Conservation (phyloP, 2,888 invertebrate genomes). For the Timema podura region DNA sequence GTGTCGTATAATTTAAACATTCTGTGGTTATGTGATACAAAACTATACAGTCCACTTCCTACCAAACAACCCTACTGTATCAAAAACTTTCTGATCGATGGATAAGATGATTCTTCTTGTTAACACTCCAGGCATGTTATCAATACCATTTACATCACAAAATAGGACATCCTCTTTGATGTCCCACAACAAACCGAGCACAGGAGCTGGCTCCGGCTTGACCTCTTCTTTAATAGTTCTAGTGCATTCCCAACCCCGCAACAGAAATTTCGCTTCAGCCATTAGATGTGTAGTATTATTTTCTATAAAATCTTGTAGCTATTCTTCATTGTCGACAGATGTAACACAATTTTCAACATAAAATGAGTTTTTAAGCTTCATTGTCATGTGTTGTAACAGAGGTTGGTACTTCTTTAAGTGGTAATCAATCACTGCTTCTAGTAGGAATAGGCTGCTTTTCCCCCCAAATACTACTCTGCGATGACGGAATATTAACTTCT, state of each 20-base stretch:
- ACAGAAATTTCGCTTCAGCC: not conserved
- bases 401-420: not conserved
- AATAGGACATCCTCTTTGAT: not conserved
- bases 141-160: not conserved
- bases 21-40: no score
- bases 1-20: no score
- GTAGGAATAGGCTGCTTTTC: not conserved
- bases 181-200: not conserved
- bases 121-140: not conserved
- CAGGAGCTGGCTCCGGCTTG: not conserved
- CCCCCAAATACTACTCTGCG: not conserved
- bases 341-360: constrained; percentile 1
- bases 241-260: not conserved
- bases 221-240: not conserved
- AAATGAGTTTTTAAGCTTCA: not conserved
- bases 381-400: not conserved
- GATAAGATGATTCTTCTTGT: not conserved
- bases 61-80: no score
- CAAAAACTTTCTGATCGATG: not conserved
- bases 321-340: not conserved
- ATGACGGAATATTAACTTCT: not conserved
- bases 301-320: not conserved
- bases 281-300: not conserved
- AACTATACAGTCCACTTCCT: no score
- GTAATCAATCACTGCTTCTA: not conserved